Percentiles rank a stretch among this genome's conserved stretches.
Evolutionary conservation across 2,888 invertebrate species (phyloP).

Genomic region (Acanthosepion lycidas): DNA sequence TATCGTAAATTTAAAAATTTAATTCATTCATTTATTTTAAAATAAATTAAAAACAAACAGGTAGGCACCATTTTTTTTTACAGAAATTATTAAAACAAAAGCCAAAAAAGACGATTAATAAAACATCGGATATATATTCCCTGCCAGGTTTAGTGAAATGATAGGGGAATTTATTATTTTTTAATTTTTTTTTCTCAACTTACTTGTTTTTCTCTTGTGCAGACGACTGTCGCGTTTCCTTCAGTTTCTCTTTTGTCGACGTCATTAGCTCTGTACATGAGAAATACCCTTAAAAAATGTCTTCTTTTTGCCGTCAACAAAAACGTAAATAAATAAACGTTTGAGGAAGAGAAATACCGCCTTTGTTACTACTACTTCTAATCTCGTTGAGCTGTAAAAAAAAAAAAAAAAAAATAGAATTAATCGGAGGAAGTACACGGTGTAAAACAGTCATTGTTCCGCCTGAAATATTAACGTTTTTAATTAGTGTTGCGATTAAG

Average conservation of each 20-base stretch:
- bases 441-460: background rate
- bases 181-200: background rate
- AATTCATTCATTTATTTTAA: background rate
- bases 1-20: background rate
- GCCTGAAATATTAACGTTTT: background rate
- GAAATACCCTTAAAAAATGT: background rate
- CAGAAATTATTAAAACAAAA: background rate
- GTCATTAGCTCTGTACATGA: background rate
- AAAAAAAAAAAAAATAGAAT: background rate
- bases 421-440: background rate
- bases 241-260: background rate
- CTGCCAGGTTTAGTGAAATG: too few species aligned
- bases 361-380: background rate
- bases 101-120: too few species aligned
- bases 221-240: background rate
- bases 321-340: background rate
- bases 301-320: background rate
- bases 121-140: too few species aligned
- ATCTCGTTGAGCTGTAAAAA: background rate
- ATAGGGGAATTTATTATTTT: background rate
- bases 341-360: background rate
- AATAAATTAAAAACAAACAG: background rate
- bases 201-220: conserved; percentile 13
- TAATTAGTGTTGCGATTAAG: too few species aligned
- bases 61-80: background rate